phyloP scores from a whole-genome alignment of 2,113 vertebrate genomes.

The Labeo catla region DNA sequence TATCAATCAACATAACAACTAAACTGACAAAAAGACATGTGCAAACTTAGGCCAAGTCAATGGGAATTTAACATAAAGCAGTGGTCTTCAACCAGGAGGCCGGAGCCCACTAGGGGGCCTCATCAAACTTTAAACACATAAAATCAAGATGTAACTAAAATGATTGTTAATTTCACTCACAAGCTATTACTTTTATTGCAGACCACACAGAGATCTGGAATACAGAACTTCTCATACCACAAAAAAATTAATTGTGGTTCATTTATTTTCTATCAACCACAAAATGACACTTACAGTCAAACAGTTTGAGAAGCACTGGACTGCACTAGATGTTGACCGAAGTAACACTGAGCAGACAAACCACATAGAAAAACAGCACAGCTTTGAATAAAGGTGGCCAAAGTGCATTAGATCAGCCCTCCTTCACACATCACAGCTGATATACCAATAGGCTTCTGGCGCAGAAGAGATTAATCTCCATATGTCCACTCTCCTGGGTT shows the following conservation, averaged over 20 bases:
- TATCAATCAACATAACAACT: slow-evolving; percentile 43
- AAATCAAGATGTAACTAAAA: background rate
- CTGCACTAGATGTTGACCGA: background rate
- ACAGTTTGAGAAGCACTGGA: background rate
- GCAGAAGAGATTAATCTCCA: slow-evolving; percentile 70
- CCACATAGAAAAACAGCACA: background rate
- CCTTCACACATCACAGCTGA: slow-evolving; percentile 41
- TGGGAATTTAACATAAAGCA: background rate
- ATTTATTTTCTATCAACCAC: background rate
- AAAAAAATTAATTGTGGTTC: no score
- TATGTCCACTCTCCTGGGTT: slow-evolving; percentile 68
- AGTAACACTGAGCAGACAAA: background rate
- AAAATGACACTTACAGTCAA: background rate
- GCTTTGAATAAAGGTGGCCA: slow-evolving; percentile 5
- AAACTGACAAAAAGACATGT: slow-evolving; percentile 38
- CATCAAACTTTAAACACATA: background rate
- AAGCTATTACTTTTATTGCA: background rate
- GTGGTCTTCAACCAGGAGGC: background rate
- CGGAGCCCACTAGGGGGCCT: background rate
- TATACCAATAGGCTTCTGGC: slow-evolving; percentile 61
- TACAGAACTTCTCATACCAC: background rate
- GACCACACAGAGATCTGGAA: background rate
- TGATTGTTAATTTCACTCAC: background rate
- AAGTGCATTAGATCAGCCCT: slow-evolving; percentile 25
- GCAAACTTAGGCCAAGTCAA: slow-evolving; percentile 27